Conservation (phyloP, 2,113 vertebrate species). For the Cryptotis parvus region DNA sequence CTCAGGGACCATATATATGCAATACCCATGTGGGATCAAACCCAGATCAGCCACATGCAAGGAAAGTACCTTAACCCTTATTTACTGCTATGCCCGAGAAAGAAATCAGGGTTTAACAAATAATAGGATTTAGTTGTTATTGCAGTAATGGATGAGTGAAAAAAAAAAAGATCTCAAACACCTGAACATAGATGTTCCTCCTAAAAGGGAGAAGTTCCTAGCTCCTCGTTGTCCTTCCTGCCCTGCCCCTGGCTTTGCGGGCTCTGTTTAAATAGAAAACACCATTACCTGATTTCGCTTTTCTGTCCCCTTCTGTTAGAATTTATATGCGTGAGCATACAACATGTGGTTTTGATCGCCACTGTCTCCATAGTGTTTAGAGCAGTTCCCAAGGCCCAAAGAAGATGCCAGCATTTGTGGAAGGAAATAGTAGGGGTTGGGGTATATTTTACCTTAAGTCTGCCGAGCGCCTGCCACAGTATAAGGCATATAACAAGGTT, state of each 20-base stretch:
- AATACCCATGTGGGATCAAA: too few relatives aligned
- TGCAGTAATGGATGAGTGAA: neutral
- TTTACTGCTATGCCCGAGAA: too few relatives aligned
- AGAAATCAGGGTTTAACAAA: too few relatives aligned
- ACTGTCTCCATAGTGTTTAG: neutral
- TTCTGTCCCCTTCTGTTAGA: neutral
- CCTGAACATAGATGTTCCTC: neutral
- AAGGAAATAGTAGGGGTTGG: slow-evolving; percentile 20
- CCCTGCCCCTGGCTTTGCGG: neutral
- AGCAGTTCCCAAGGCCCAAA: neutral
- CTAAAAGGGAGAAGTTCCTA: neutral
- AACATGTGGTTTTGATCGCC: neutral
- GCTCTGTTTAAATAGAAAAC: slow-evolving; percentile 2
- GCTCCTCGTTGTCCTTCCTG: neutral
- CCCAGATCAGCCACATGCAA: too few relatives aligned
- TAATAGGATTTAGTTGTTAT: too few relatives aligned
- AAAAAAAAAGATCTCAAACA: neutral
- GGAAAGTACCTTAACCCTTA: too few relatives aligned
- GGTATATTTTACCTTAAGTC: neutral
- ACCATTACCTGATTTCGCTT: neutral
- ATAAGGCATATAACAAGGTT: neutral
- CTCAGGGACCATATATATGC: too few relatives aligned
- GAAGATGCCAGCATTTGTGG: slow-evolving; percentile 1
- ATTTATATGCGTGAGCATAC: neutral
- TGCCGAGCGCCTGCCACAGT: neutral